Conservation (phyloP, 53 echinoderm and acorn worm genomes). For the Antedon mediterranea region DNA sequence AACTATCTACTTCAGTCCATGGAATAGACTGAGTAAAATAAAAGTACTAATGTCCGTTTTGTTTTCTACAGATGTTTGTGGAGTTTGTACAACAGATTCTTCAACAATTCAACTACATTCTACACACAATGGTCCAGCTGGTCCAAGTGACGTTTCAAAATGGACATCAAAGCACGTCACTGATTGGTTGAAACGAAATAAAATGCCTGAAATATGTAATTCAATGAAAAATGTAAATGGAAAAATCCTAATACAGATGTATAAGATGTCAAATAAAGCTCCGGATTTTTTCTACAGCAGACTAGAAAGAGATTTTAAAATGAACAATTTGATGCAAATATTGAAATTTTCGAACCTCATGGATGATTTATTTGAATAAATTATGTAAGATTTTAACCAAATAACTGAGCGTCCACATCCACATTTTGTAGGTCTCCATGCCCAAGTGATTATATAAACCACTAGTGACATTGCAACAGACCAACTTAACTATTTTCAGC, state of each 20-base stretch:
- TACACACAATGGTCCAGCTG: neutral
- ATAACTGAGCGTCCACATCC: no score
- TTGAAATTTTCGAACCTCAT: constrained; percentile 48
- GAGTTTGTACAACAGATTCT: no score
- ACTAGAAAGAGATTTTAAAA: constrained; percentile 35
- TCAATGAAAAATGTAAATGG: constrained; percentile 47
- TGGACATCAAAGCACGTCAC: constrained; percentile 48
- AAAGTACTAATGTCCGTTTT: neutral
- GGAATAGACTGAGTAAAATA: no score
- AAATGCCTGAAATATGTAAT: constrained; percentile 33
- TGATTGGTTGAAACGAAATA: constrained; percentile 32
- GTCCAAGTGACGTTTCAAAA: neutral
- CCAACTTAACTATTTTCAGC: no score
- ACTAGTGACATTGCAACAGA: no score
- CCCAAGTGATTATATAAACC: no score
- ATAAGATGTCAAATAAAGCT: constrained; percentile 33
- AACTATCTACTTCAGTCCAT: no score
- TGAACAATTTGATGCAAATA: constrained; percentile 45
- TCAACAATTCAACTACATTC: neutral
- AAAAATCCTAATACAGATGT: constrained; percentile 36
- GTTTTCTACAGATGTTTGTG: neutral
- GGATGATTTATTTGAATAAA: constrained; percentile 27
- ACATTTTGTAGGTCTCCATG: no score
- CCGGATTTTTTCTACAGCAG: constrained; percentile 63
- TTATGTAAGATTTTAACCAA: no score